phyloP scores from a whole-genome alignment of 2,888 invertebrate species.

The Lepas anatifera region DNA sequence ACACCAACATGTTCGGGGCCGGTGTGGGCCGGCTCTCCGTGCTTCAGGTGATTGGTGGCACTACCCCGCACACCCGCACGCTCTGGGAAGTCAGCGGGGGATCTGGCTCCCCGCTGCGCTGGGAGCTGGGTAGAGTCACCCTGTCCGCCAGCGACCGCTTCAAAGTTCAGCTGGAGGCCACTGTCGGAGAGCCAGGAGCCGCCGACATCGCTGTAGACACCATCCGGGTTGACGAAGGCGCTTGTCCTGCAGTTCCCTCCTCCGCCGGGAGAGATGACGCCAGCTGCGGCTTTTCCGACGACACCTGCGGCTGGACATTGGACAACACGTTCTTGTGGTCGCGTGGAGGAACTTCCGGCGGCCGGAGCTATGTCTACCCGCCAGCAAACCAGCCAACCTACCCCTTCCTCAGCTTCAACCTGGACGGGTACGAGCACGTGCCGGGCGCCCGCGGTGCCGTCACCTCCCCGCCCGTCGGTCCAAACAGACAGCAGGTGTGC shows the following conservation, averaged over 20 bases:
- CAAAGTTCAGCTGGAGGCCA: conserved; percentile 19
- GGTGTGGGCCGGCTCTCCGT: conserved; percentile 18
- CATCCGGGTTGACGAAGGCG: conserved; percentile 16
- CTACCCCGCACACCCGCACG: not conserved
- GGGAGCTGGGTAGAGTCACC: conserved; percentile 8
- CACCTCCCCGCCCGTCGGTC: not conserved
- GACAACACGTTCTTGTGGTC: not conserved
- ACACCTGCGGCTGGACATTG: conserved; percentile 19
- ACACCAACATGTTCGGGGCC: conserved; percentile 23
- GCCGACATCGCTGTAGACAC: conserved; percentile 23
- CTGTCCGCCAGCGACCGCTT: conserved; percentile 1
- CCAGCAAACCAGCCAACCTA: not conserved
- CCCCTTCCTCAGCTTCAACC: not conserved
- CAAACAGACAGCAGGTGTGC: not conserved
- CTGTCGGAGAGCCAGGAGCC: conserved; percentile 17
- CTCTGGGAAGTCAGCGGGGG: conserved; percentile 8
- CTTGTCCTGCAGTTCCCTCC: conserved; percentile 18
- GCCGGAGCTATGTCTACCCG: not conserved
- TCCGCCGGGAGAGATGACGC: conserved; percentile 10
- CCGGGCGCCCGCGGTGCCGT: not conserved
- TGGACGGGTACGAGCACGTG: not conserved
- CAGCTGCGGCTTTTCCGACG: conserved; percentile 18
- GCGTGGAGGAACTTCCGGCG: not conserved
- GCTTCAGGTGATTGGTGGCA: conserved; percentile 13
- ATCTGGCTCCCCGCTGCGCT: not conserved